phyloP scores from a whole-genome alignment of 2,113 vertebrate genomes.

The Ginglymostoma cirratum region DNA sequence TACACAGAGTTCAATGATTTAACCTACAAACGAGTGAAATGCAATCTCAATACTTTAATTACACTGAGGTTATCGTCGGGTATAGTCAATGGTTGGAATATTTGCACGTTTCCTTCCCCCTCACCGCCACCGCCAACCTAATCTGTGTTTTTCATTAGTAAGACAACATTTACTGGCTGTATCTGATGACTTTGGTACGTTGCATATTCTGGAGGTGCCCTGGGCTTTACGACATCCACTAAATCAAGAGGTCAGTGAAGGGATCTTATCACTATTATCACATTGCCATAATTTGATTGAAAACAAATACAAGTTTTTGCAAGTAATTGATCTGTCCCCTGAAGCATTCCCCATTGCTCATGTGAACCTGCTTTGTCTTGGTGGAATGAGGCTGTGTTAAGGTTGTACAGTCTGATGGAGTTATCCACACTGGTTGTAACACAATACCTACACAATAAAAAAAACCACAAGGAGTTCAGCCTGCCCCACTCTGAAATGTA shows the following conservation, averaged over 20 bases:
- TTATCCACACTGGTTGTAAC: background rate
- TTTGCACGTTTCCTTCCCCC: background rate
- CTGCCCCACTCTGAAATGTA: background rate
- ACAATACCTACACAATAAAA: background rate
- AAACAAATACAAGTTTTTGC: background rate
- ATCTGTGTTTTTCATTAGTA: constrained; percentile 47
- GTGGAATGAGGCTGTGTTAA: background rate
- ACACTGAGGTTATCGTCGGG: background rate
- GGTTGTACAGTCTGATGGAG: background rate
- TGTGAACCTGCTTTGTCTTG: too few species aligned
- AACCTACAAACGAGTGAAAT: background rate
- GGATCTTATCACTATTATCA: background rate
- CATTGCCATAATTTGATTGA: background rate
- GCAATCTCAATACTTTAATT: background rate
- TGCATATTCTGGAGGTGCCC: constrained; percentile 75
- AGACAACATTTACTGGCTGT: constrained; percentile 79
- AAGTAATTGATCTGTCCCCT: background rate
- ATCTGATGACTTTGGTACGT: constrained; percentile 67
- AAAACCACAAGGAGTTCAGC: background rate
- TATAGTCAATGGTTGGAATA: background rate
- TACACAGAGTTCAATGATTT: background rate
- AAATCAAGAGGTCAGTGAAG: constrained; percentile 67
- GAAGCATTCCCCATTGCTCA: background rate
- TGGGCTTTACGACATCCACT: constrained; percentile 58
- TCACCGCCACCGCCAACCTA: background rate